Conservation (phyloP, 1,140 invertebrate genomes). For the Cydia fagiglandana region DNA sequence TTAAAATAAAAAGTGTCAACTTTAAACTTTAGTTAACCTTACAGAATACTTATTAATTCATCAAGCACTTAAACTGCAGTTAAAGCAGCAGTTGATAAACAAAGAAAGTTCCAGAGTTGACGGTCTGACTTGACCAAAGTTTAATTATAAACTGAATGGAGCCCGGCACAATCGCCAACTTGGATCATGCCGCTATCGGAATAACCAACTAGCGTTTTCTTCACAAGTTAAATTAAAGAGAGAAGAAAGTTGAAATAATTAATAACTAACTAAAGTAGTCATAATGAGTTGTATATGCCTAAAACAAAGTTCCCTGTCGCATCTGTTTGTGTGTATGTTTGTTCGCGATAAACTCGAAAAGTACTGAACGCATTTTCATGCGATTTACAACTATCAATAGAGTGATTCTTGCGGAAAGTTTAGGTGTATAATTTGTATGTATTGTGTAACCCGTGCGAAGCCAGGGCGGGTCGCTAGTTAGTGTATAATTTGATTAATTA, state of each 20-base stretch:
- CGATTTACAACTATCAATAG: too few species aligned
- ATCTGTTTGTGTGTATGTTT: too few species aligned
- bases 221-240: background rate
- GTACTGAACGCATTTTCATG: too few species aligned
- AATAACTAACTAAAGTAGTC: background rate
- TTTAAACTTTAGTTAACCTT: conserved; percentile 12
- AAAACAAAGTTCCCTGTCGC: too few species aligned
- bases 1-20: background rate
- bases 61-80: conserved; percentile 47
- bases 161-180: conserved; percentile 50
- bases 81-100: conserved; percentile 50
- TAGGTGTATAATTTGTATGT: too few species aligned
- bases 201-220: conserved; percentile 31
- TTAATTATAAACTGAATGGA: conserved; percentile 58
- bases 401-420: too few species aligned
- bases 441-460: too few species aligned
- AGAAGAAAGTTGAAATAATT: background rate
- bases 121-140: conserved; percentile 55
- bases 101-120: conserved; percentile 49
- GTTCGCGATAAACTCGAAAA: too few species aligned
- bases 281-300: too few species aligned
- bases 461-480: too few species aligned
- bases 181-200: conserved; percentile 47
- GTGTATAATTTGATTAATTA: too few species aligned
- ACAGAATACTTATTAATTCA: conserved; percentile 50